Base-by-base conservation (phyloP, 2,113 vertebrate species). In the Oenanthe melanoleuca region DNA sequence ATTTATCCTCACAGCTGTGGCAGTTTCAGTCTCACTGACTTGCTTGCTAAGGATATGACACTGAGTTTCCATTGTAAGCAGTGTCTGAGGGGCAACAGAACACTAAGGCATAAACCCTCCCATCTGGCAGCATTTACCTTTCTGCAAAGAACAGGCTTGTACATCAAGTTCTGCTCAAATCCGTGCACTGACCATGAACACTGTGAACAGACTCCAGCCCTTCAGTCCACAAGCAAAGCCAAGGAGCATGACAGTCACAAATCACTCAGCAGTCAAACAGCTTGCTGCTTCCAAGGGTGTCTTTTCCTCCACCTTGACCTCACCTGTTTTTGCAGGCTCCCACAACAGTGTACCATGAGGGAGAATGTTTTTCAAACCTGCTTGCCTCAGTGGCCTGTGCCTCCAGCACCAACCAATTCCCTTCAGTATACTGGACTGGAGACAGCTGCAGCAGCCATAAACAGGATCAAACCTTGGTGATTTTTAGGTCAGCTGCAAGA, bases 321-420 rank as follows among this genome's bases (percentile, higher is more conserved):
- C 19, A 42, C 17, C 18, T 53, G 11, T 3, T 37, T 61, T 90
- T 63, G 3, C 34, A 66, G 25, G 19, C 4, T 77, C 24, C 16
- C 60, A 44, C 34, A 71, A 72, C 0, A 3, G 13, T 23, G 12
- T 20, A 50, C 5, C 25, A 40, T 23, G 38, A 93, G 33, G 42
- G 8, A 16, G 11, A 82, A 57, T 60, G 28, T 38, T 45, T 59
- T 59, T 34, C 22, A 44, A 37, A n/a, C 7, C 47, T 37, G 4
- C 12, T 37, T 78, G 38, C 4, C 1, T 19, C 14, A 5, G 18
- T 18, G 34, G 29, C 12, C n/a, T 72, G 24, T 74, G 60, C 25
- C 8, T 71, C 31, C 31, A 42, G 17, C 17, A 85, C 6, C 6
- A 42, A 9, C 4, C 0, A 1, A 4, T 2, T 8, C 42, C 40